Evolutionary conservation across 2,113 vertebrate genomes (phyloP), one percentile per base, ranked within the genome.

Genomic region (Larimichthys polyactis): DNA sequence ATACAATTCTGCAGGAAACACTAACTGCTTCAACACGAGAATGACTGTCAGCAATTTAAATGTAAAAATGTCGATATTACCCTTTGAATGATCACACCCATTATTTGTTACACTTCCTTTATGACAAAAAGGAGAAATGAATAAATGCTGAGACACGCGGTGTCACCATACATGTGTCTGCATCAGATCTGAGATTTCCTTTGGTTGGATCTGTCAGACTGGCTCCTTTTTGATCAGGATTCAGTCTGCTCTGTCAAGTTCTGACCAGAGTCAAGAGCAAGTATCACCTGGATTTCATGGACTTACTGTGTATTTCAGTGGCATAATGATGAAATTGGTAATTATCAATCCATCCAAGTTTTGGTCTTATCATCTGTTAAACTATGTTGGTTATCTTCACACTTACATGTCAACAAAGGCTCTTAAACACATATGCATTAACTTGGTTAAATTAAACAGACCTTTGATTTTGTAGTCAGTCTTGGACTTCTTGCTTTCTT

Each of bases 1-100:
- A 71, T 22, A 67, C 9, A 62, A 59, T 52, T 75, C 43, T 70
- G 75, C 43, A 2, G 65, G 66, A 75, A 83, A 70, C 48, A 57
- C 6, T 67, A 44, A 60, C 54, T 46, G 40, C 27, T 64, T 67
- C 11, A 51, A 8, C 29, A 59, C 15, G 20, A 16, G 4, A 44
- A 68, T 44, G 15, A 36, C 20, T 49, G 4, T 20, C 15, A 40
- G 43, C 3, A 16, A n/a, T 52, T 69, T 49, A 44, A 64, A 48
- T 74, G 17, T 75, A 22, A 60, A 75, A 71, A 66, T 65, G 71
- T 46, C 9, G 44, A 29, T 22, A 46, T 16, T 44, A n/a, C 1
- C 4, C 43, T 16, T 75, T 27, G 12, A 66, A 43, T 52, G 11
- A 48, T 59, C 55, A 46, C 29, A 40, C 10, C 44, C 5, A 11